Evolutionary conservation across 2,888 invertebrate genomes (phyloP).

Genomic region (Acrobasis repandana): DNA sequence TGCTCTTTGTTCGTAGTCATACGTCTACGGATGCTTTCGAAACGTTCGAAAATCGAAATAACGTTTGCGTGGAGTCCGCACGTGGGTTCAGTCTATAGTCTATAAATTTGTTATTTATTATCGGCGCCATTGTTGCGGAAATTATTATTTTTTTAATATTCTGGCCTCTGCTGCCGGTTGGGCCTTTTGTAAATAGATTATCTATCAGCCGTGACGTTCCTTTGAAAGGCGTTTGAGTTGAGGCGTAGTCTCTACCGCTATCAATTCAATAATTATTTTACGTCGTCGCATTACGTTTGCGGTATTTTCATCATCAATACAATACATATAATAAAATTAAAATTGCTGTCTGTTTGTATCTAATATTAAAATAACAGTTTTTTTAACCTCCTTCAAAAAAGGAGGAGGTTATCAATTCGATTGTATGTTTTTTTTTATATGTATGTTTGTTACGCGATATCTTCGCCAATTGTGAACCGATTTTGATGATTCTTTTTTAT

Average conservation of each 20-base stretch:
- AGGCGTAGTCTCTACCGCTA: constrained; percentile 14
- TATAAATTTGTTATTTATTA: constrained; percentile 38
- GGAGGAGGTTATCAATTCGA: too few relatives aligned
- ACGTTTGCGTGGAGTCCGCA: constrained; percentile 51
- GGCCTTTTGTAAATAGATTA: constrained; percentile 2
- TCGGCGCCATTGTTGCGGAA: constrained; percentile 47
- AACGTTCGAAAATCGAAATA: constrained; percentile 58
- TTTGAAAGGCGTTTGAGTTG: constrained; percentile 8
- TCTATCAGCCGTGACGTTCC: constrained; percentile 5
- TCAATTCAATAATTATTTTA: constrained; percentile 8
- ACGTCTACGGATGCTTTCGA: constrained; percentile 63
- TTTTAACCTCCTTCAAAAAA: too few relatives aligned
- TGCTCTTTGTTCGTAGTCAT: constrained; percentile 67
- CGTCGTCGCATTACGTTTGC: not conserved
- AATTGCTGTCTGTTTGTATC: too few relatives aligned
- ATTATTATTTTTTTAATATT: constrained; percentile 19
- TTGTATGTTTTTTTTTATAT: too few relatives aligned
- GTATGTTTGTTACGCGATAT: too few relatives aligned
- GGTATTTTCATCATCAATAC: not conserved
- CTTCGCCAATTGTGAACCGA: too few relatives aligned
- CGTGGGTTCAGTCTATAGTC: constrained; percentile 44
- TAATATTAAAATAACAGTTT: too few relatives aligned
- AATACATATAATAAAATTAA: not conserved
- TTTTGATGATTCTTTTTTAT: too few relatives aligned
- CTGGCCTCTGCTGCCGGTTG: not conserved